A percentile compares a stretch with the other conserved stretches of the same genome.
Evolutionary conservation across 2,888 invertebrate species (phyloP).

Genomic region (Tridacna gigas): DNA sequence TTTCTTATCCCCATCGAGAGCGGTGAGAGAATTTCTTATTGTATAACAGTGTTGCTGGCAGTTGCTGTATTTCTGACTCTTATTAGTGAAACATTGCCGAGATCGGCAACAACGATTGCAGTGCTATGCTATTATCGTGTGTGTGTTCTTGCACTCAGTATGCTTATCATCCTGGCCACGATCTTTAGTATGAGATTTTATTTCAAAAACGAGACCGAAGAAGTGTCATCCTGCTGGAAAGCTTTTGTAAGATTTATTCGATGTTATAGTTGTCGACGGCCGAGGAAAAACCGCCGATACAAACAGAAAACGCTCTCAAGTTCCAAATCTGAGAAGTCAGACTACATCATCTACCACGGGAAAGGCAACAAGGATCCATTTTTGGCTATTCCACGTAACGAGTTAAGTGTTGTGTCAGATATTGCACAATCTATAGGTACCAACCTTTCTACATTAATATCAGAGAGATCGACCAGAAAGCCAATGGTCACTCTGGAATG

Average conservation of each 20-base stretch:
- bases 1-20: constrained; percentile 59
- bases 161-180: background rate
- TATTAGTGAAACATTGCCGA: constrained; percentile 60
- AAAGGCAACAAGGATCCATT: too few species aligned
- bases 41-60: constrained; percentile 60
- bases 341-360: too few species aligned
- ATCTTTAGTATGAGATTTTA: background rate
- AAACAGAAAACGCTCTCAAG: too few species aligned
- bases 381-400: too few species aligned
- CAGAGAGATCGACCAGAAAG: too few species aligned
- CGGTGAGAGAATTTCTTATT: constrained; percentile 60
- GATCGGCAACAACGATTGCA: constrained; percentile 57
- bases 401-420: too few species aligned
- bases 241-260: background rate
- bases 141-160: background rate
- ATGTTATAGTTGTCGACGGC: background rate
- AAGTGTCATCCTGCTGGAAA: background rate
- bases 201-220: background rate
- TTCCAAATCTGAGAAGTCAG: too few species aligned
- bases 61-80: constrained; percentile 62
- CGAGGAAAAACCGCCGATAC: too few species aligned
- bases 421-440: too few species aligned
- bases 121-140: constrained; percentile 1
- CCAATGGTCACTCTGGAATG: too few species aligned
- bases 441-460: too few species aligned